Percentiles rank a stretch among this genome's conserved stretches.
Evolutionary conservation across 2,113 vertebrate genomes (phyloP).

Genomic region (Montifringilla adamsi): DNA sequence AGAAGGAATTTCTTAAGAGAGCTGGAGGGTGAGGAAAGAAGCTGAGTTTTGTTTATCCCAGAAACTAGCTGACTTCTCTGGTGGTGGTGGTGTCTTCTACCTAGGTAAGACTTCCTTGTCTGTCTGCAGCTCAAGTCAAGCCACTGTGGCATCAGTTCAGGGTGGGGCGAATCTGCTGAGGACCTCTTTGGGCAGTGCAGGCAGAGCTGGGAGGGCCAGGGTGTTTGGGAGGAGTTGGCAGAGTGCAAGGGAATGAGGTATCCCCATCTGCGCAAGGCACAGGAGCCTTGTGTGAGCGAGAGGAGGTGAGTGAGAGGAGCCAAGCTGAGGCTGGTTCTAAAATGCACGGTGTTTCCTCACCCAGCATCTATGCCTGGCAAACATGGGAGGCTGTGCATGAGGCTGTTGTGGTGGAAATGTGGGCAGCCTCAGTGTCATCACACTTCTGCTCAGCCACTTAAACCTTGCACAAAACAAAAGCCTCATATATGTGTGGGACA

Average conservation of each 20-base stretch:
- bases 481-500: not conserved
- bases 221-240: not conserved
- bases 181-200: not conserved
- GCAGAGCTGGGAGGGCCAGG: not conserved
- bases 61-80: not conserved
- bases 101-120: not conserved
- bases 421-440: not conserved
- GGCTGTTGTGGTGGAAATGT: not conserved
- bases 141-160: not conserved
- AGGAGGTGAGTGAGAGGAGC: not conserved
- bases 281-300: not conserved
- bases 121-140: not conserved
- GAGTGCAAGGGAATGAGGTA: not conserved
- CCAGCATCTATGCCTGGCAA: not conserved
- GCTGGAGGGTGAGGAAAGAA: not conserved
- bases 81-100: not conserved
- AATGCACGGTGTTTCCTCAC: rapidly evolving
- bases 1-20: not conserved
- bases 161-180: not conserved
- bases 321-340: rapidly evolving
- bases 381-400: not conserved
- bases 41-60: not conserved
- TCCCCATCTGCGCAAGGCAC: not conserved
- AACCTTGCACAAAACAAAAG: not conserved
- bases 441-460: not conserved